Base-by-base conservation (phyloP, 2,888 invertebrate species). In the Pemphredon lugubris region DNA sequence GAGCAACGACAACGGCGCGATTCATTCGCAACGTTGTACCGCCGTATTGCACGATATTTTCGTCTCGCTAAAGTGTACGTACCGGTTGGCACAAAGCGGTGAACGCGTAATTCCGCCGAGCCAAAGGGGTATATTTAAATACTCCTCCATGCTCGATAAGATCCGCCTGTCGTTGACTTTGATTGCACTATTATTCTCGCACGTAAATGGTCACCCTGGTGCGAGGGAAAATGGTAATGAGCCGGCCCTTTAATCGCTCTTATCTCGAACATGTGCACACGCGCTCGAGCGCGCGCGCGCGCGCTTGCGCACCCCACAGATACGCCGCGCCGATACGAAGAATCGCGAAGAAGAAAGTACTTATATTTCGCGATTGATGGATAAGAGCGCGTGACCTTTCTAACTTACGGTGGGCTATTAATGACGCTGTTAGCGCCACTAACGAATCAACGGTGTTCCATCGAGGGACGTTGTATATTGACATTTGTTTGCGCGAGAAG, bases 181-280 rank as follows among this genome's bases (percentile, higher is more conserved):
- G 79, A 84, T 84, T 72, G 81, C 78, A 53, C 71, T 71, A 79
- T 84, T 79, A 83, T 75, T 82, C 66, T 64, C 45, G 37, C 34
- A 39, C 26, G 66, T 73, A 67, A 82, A 79, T 53, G 79, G 82
- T 66, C 64, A 58, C 48, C 47, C 16, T 14, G 60, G 48, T 34
- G 63, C 57, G 50, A 67, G 65, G 79, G 67, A 73, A 77, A 79
- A 84, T 73, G 79, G 59, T 83, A 84, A 84, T 75, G 83, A 83
- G 81, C 68, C n/a, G 48, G 51, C 73, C 75, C 73, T 81, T 76
- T 84, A 80, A 76, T 74, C 73, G 77, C 53, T 66, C 81, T 84
- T 84, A 83, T 83, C 83, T 65, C 50, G 37, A 51, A 11, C 51
- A 50, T 72, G 53, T 73, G 69, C 74, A 75, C 45, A 61, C 68